Evolutionary conservation across 64 coral and sea anemone genomes (phyloP).

Genomic region (Actinia equina): DNA sequence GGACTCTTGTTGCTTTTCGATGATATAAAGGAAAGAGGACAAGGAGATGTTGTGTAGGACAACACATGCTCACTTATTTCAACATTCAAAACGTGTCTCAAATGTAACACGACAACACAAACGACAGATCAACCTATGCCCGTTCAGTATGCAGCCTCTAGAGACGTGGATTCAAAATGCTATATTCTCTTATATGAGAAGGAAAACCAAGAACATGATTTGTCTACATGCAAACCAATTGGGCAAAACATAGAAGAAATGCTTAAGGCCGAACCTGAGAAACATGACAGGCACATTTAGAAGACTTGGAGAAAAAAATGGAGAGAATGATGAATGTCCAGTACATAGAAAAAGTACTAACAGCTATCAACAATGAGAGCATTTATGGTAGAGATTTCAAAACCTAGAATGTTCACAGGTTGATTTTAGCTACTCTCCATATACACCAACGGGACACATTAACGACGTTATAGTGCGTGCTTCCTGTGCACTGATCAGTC

Average conservation of each 20-base stretch:
- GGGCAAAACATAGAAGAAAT: neutral
- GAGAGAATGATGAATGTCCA: neutral
- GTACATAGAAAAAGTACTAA: neutral
- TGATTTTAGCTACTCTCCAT: neutral
- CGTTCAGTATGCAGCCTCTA: neutral
- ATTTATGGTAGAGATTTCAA: neutral
- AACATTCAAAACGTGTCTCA: neutral
- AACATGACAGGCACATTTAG: neutral
- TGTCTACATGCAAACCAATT: neutral
- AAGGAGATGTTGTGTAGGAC: neutral
- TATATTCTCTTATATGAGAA: neutral
- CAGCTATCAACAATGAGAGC: neutral
- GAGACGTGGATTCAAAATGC: neutral
- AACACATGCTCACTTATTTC: neutral
- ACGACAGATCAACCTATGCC: neutral
- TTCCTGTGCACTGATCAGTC: neutral
- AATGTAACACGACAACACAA: neutral
- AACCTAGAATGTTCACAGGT: neutral
- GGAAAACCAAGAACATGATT: neutral
- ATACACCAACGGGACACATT: neutral
- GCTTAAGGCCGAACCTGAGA: too few relatives aligned
- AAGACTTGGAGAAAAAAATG: neutral
- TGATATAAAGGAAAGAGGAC: neutral
- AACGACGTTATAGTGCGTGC: neutral
- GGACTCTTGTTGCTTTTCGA: too few relatives aligned